A percentile compares a stretch with the other conserved stretches of the same genome.
These are phyloP conservation scores for Malurus splendens DNA, from an alignment of 2,797 vertebrate genomes.

Conservation along the genomic window DNA sequence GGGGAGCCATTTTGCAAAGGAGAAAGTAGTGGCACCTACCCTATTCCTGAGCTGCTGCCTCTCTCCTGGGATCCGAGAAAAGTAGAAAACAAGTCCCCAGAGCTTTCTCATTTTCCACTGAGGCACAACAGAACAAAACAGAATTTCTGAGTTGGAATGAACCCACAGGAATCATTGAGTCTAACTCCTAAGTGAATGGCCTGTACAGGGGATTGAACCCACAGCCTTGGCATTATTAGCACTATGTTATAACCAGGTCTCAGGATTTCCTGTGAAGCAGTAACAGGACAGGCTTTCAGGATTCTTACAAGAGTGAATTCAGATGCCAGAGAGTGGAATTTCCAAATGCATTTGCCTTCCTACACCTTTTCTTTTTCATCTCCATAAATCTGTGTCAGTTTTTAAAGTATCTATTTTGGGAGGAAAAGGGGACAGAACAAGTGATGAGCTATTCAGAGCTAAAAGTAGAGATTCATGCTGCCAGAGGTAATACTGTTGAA, in stretches of 20 bases:
- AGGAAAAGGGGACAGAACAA: constrained; percentile 26
- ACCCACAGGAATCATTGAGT: not conserved
- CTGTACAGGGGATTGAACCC: not conserved
- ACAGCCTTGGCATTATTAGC: not conserved
- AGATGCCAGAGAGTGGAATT: constrained; percentile 3
- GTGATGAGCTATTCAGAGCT: constrained; percentile 38
- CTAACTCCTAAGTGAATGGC: not conserved
- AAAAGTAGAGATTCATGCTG: constrained; percentile 26
- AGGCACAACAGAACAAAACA: not conserved
- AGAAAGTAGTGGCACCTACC: not conserved
- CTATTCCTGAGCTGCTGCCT: not conserved
- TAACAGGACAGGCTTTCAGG: not conserved
- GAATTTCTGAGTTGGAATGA: not conserved
- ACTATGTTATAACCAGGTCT: not conserved
- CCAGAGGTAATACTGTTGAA: constrained; percentile 31
- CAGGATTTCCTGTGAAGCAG: constrained; percentile 5
- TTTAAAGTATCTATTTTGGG: constrained; percentile 34
- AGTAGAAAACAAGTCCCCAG: not conserved
- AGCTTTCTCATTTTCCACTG: not conserved
- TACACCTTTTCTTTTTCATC: constrained; percentile 26
- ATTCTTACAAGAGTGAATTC: constrained; percentile 12
- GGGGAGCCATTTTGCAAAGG: not conserved
- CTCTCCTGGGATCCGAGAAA: not conserved
- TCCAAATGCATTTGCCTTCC: constrained; percentile 29
- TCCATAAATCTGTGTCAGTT: constrained; percentile 44